Conservation (phyloP, 2,888 invertebrate species). For the Cyclophora albipunctata region DNA sequence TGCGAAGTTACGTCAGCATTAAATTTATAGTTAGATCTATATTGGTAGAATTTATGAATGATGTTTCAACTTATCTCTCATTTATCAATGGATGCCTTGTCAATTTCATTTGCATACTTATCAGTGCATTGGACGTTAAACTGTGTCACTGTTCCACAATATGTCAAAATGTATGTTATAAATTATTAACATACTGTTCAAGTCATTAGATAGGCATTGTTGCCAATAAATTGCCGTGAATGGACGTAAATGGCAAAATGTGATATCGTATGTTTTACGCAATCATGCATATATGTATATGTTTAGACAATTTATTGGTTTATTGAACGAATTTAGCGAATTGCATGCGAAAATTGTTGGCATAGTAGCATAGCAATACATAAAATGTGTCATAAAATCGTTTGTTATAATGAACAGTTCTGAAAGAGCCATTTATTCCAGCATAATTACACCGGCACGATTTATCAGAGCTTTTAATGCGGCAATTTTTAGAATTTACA, state of each 20-base stretch:
- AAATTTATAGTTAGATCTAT: too few relatives aligned
- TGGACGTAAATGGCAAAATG: slow-evolving; percentile 22
- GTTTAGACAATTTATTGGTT: too few relatives aligned
- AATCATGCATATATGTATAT: too few relatives aligned
- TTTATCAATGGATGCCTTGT: neutral
- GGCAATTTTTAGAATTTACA: slow-evolving; percentile 17
- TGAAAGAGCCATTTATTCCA: too few relatives aligned
- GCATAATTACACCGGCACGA: too few relatives aligned
- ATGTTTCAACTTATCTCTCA: too few relatives aligned
- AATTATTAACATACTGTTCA: slow-evolving; percentile 18
- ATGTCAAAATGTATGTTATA: slow-evolving; percentile 25
- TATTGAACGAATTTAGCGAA: too few relatives aligned
- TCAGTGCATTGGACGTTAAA: slow-evolving; percentile 29
- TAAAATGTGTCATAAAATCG: slow-evolving; percentile 1
- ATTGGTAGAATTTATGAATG: too few relatives aligned
- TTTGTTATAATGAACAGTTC: neutral
- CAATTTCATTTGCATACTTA: slow-evolving; percentile 33
- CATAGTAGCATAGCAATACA: too few relatives aligned
- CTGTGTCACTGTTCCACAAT: slow-evolving; percentile 25
- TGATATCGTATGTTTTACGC: slow-evolving; percentile 17
- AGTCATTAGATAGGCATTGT: slow-evolving; percentile 5
- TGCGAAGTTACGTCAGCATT: too few relatives aligned
- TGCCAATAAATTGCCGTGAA: slow-evolving; percentile 27
- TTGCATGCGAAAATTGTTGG: too few relatives aligned
- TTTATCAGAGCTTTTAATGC: slow-evolving; percentile 5